phyloP scores from a whole-genome alignment of 2,888 invertebrate genomes.

The Syritta pipiens region DNA sequence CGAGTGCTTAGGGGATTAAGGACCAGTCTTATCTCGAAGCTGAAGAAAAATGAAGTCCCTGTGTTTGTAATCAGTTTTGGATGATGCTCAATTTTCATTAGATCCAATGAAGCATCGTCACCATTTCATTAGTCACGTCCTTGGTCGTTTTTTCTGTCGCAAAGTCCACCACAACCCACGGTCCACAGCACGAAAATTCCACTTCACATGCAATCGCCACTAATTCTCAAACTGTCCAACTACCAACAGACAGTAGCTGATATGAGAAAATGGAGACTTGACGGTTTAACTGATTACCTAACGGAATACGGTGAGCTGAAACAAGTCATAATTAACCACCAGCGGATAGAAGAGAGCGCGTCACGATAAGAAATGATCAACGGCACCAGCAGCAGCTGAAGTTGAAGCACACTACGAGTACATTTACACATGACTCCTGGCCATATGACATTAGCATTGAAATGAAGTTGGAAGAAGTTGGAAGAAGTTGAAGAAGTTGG shows the following conservation, averaged over 20 bases:
- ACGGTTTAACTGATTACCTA: slow-evolving; percentile 69
- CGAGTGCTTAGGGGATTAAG: too few relatives aligned
- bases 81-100: too few relatives aligned
- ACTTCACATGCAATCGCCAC: slow-evolving; percentile 5
- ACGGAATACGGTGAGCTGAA: slow-evolving; percentile 68
- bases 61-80: too few relatives aligned
- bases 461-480: slow-evolving; percentile 18
- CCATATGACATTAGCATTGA: slow-evolving; percentile 37
- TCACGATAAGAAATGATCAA: slow-evolving; percentile 62
- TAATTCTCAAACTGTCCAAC: not conserved
- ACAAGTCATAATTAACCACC: slow-evolving; percentile 72
- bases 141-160: too few relatives aligned
- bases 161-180: too few relatives aligned
- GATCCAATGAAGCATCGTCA: too few relatives aligned
- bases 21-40: too few relatives aligned
- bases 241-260: slow-evolving; percentile 56
- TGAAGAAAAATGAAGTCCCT: too few relatives aligned
- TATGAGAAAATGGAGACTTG: slow-evolving; percentile 64
- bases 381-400: slow-evolving; percentile 39
- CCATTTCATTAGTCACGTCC: too few relatives aligned
- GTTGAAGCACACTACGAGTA: not conserved
- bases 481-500: slow-evolving; percentile 14
- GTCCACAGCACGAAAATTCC: slow-evolving; percentile 6
- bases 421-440: slow-evolving; percentile 41
- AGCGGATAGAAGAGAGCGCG: slow-evolving; percentile 68